These are phyloP conservation scores for Theocolax elegans DNA, from an alignment of 1,140 invertebrate species.

Conservation along the genomic window DNA sequence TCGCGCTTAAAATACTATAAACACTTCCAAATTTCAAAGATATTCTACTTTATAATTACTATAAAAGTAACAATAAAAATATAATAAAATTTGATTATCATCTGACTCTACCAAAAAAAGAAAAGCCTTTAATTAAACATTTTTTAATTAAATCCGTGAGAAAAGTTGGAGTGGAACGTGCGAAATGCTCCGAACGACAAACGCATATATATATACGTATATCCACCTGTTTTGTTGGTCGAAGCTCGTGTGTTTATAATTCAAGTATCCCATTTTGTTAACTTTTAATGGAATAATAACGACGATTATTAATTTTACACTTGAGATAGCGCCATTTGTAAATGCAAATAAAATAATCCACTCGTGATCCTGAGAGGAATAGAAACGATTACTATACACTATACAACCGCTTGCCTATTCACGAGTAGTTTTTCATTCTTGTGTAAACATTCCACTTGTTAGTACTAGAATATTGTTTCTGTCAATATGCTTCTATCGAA, in stretches of 20 bases:
- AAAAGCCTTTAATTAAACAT: constrained; percentile 33
- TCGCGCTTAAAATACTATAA: too few relatives aligned
- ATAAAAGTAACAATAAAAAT: constrained; percentile 2
- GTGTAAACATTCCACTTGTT: too few relatives aligned
- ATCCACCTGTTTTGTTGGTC: too few relatives aligned
- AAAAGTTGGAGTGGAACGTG: constrained; percentile 8
- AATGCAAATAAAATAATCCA: neutral
- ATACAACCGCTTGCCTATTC: too few relatives aligned
- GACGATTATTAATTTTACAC: neutral
- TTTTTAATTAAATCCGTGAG: constrained; percentile 32
- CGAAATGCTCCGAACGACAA: constrained; percentile 3
- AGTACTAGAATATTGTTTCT: too few relatives aligned
- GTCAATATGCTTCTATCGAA: too few relatives aligned
- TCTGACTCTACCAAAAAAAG: neutral
- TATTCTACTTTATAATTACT: too few relatives aligned
- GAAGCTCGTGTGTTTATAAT: neutral
- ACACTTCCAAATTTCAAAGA: too few relatives aligned
- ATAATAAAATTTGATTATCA: constrained; percentile 5
- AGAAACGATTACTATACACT: too few relatives aligned
- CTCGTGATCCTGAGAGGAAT: too few relatives aligned
- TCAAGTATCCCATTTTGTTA: neutral
- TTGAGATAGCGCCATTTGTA: neutral
- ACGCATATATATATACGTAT: too few relatives aligned
- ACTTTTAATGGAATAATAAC: neutral
- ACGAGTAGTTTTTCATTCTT: too few relatives aligned